Conservation (phyloP, 2,113 vertebrate species). For the Neogale vison region DNA sequence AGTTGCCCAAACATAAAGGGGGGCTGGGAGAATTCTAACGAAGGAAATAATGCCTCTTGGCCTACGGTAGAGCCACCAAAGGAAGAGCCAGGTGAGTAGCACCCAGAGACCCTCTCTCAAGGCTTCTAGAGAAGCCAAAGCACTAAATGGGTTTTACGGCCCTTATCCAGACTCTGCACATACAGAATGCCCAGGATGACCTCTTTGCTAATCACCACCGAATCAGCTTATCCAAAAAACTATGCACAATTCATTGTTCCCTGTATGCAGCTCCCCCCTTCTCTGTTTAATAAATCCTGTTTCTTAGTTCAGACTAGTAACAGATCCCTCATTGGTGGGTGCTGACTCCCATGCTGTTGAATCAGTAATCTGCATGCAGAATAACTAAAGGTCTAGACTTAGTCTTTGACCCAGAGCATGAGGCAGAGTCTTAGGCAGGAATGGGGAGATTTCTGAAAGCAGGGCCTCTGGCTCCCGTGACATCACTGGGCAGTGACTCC, state of each 20-base stretch:
- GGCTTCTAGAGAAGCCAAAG: not conserved
- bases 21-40: rapidly evolving
- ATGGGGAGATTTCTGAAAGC: not conserved
- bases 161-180: rapidly evolving
- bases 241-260: not conserved
- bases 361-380: rapidly evolving
- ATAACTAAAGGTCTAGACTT: not conserved
- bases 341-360: not conserved
- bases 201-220: not conserved
- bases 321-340: rapidly evolving
- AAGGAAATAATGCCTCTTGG: not conserved
- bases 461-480: not conserved
- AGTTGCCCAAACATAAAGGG: not conserved
- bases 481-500: not conserved
- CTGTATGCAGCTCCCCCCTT: rapidly evolving
- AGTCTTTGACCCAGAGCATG: not conserved
- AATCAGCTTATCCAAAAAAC: not conserved
- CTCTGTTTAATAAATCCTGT: not conserved
- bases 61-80: rapidly evolving
- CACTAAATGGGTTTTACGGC: too few relatives aligned
- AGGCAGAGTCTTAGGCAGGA: not conserved
- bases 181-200: not conserved
- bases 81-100: not conserved
- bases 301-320: not conserved
- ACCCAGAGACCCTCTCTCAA: not conserved